These are phyloP conservation scores for Macrobrachium rosenbergii DNA, from an alignment of 1,140 invertebrate genomes.

Conservation along the genomic window DNA sequence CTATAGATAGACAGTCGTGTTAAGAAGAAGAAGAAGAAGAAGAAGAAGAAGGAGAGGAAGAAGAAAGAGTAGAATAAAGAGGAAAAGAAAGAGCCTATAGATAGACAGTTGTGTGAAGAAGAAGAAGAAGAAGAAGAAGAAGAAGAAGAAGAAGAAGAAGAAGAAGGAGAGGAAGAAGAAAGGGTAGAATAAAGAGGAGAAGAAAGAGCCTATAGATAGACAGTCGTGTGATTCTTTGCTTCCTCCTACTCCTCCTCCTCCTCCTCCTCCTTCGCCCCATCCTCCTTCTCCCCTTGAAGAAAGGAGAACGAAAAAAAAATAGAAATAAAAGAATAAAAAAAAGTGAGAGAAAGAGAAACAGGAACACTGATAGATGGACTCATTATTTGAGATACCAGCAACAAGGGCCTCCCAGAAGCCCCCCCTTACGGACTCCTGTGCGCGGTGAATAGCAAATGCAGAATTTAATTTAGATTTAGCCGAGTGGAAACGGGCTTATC, in stretches of 20 bases:
- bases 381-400: conserved; percentile 56
- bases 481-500: conserved; percentile 60
- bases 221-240: neutral
- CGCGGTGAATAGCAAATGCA: conserved; percentile 61
- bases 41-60: neutral
- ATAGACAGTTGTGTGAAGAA: too few species aligned
- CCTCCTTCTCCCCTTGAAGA: neutral
- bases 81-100: too few species aligned
- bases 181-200: neutral
- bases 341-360: neutral
- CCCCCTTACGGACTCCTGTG: neutral
- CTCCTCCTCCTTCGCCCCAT: neutral
- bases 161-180: neutral
- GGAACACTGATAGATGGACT: conserved; percentile 55
- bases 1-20: neutral
- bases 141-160: too few species aligned
- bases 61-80: neutral
- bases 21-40: too few species aligned
- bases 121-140: too few species aligned
- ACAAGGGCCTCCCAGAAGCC: conserved; percentile 30
- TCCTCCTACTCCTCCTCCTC: neutral
- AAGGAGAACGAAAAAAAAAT: neutral
- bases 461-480: conserved; percentile 63
- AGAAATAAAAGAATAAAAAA: neutral
- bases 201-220: neutral